phyloP scores from a whole-genome alignment of 2,113 vertebrate species.

The Chaenocephalus aceratus region DNA sequence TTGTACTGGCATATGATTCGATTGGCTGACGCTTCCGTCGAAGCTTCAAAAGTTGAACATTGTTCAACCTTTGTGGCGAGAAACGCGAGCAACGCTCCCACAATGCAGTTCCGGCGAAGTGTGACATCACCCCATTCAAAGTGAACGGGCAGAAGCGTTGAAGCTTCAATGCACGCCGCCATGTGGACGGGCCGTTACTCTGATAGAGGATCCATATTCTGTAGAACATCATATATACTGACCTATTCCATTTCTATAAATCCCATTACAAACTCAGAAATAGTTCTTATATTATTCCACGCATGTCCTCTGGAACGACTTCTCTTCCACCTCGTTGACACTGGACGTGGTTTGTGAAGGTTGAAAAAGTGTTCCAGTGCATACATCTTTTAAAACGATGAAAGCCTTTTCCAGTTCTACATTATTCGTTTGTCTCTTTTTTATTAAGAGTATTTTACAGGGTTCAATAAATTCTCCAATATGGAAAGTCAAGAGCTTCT shows the following conservation, averaged over 20 bases:
- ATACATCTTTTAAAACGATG: not conserved
- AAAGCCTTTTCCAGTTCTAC: conserved; percentile 40
- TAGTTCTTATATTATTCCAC: not conserved
- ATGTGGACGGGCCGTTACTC: not conserved
- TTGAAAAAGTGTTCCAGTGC: conserved; percentile 60
- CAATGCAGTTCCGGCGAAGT: no score
- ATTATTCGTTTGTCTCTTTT: conserved; percentile 35
- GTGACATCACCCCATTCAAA: no score
- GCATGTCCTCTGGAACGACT: conserved; percentile 1
- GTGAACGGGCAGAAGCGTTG: no score
- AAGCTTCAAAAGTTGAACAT: no score
- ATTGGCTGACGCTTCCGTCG: no score
- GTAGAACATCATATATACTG: not conserved
- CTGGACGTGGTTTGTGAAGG: conserved; percentile 20
- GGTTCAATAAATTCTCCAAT: conserved; percentile 70
- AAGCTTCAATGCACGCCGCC: no score
- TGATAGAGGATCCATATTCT: not conserved
- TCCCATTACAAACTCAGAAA: not conserved
- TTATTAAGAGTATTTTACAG: conserved; percentile 47
- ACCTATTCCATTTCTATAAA: not conserved
- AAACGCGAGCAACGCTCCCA: no score
- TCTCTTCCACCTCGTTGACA: not conserved
- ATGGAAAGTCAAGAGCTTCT: conserved; percentile 66
- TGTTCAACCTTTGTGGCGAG: no score
- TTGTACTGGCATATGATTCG: no score